Evolutionary conservation across 2,797 vertebrate species (phyloP), one percentile per base, ranked within the genome.

Genomic region (Staurois parvus): DNA sequence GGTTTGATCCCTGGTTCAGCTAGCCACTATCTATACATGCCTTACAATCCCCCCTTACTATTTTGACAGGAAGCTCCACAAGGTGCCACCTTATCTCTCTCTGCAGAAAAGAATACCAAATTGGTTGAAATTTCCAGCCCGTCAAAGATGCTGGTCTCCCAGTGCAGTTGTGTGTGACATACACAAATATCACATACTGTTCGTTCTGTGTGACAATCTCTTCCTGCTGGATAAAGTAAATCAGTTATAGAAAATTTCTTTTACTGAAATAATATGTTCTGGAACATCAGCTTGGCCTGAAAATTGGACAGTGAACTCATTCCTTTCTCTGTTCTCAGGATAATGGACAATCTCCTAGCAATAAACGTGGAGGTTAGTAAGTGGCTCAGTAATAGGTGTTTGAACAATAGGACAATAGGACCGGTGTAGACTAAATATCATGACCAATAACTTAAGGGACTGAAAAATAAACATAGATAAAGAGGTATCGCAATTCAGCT

Each of bases 371-470:
- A 79, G 66, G 56, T 79, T 6, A 29, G 66, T 67, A 67, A 37
- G 62, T 42, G 26, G 37, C 13, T 79, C 32, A 45, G 37, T 45
- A 79, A n/a, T n/a, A 24, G 64, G 12, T 42, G 21, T n/a, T 40
- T 62, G 42, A 26, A 79, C 62, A 79, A 45, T 45, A 67, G 28
- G 62, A 79, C 62, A 79, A 45, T 45, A 67, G 28, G 62, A 37
- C 34, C 13, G 42, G 42, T 45, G 8, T 37, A 37, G 42, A 45
- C 42, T 45, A 45, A 45, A 13, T 45, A 12, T 42, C 40, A 42
- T 42, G 11, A 42, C 40, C 12, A 13, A 42, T 42, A 42, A 12
- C 1, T 42, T 42, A 12, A 42, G 1, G 2, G 40, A 42, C 2
- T 13, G 0, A 42, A 42, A 42, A 12, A 42, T 11, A 42, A 42